Conservation (phyloP, 2,797 vertebrate genomes). For the Otolemur crassicaudatus region DNA sequence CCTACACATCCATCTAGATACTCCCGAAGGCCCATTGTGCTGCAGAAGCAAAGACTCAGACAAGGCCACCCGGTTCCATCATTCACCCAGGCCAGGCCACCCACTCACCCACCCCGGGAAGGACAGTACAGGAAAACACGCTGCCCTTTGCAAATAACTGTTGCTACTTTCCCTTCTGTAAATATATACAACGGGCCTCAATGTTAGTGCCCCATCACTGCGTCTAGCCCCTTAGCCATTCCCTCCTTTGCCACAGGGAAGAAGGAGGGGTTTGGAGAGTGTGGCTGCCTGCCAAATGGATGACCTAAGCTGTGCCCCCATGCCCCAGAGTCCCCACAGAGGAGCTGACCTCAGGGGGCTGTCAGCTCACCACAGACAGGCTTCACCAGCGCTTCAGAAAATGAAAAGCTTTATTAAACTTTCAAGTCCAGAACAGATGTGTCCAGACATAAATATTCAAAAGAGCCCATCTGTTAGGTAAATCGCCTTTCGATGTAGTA, state of each 20-base stretch:
- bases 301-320: not conserved
- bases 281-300: slow-evolving; percentile 55
- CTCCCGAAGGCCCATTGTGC: not conserved
- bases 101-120: not conserved
- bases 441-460: slow-evolving; percentile 84
- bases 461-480: slow-evolving; percentile 84
- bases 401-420: slow-evolving; percentile 84
- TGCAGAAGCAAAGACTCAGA: not conserved
- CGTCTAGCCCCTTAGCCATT: not conserved
- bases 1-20: not conserved
- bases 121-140: not conserved
- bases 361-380: slow-evolving; percentile 74
- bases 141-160: not conserved
- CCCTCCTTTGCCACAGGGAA: not conserved
- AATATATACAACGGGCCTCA: not conserved
- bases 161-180: not conserved
- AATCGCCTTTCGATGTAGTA: slow-evolving; percentile 73
- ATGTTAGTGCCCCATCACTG: not conserved
- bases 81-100: not conserved
- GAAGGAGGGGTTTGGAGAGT: not conserved
- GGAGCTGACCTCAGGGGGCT: slow-evolving; percentile 64
- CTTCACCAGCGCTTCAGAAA: slow-evolving; percentile 76
- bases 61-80: not conserved
- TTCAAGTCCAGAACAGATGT: slow-evolving; percentile 82
- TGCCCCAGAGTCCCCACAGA: slow-evolving; percentile 33